Evolutionary conservation across 2,797 vertebrate species (phyloP), one percentile per base, ranked within the genome.

Genomic region (Telmatherina bonti): DNA sequence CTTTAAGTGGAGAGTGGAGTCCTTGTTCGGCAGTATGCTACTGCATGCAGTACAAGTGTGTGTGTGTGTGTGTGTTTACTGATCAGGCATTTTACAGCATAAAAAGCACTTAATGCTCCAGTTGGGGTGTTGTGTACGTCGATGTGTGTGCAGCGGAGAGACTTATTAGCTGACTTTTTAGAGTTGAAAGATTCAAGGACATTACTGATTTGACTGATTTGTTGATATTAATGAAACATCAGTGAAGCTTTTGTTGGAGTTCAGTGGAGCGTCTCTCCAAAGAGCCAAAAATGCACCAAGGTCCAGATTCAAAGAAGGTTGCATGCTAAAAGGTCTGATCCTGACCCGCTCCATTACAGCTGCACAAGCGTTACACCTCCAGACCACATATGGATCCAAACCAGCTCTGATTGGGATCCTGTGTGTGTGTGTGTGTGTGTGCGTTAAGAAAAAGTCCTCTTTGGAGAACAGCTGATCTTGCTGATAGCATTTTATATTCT

Each of bases 1-100:
- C 92, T 93, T 93, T 93, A 92, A 92, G 85, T 80, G 83, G 78
- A 74, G 86, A 85, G 85, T 78, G 74, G 83, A 70, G 87, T 75
- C 79, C 61, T 70, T 72, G 62, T 81, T 62, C 78, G 84, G 68
- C 87, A 79, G 79, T 79, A 62, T 56, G 74, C 67, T 77, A 62
- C 53, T 74, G n/a, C n/a, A n/a, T 35, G 24, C 35, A 62, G 31
- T 74, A 43, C 64, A 33, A 68, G 30, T 76, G 51, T 43, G 51
- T 35, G 24, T 29, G 70, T 76, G 71, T 71, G 31, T 27, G n/a
- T n/a, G n/a, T n/a, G n/a, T n/a, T n/a, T n/a, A n/a, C n/a, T n/a
- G n/a, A n/a, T n/a, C n/a, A n/a, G n/a, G n/a, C n/a, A n/a, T n/a
- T n/a, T n/a, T n/a, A n/a, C n/a, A n/a, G n/a, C n/a, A n/a, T n/a